Base-by-base conservation (phyloP, 2,797 vertebrate genomes). In the Diceros bicornis region DNA sequence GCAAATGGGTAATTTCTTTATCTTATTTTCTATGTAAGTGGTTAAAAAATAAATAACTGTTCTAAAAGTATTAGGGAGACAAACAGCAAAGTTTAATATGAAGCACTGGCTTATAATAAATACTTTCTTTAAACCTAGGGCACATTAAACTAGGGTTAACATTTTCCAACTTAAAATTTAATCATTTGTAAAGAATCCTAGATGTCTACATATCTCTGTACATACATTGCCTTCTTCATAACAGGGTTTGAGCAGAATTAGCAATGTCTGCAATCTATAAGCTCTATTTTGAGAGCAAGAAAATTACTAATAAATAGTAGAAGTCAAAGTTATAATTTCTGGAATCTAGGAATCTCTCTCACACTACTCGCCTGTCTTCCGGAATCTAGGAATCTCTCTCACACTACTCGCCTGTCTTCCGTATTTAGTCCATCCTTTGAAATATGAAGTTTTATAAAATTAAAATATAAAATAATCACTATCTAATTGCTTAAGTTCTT, bases 201-300 rank as follows among this genome's bases (percentile, higher is more conserved):
- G 20, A 18, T 78, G 47, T 52, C 66, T 59, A 8, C 86, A 6
- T 61, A 0, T 87, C 34, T 83, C 34, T 83, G 3, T 68, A 17
- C 17, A 32, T 50, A 29, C 1, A 59, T 55, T 21, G 62, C 10
- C 11, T 90, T 81, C 41, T 93, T 79, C n/a, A 34, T 77, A 50
- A 86, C 86, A 79, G 5, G 0, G 1, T 18, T 95, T 92, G 44
- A 12, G 21, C 72, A 69, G 14, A 97, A 64, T 72, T n/a, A 88
- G 66, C 90, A 79, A 21, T 69, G 44, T 44, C 29, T 91, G 21
- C 1, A 74, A 44, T 66, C 44, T 66, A 62, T 50, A 86, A 91
- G 74, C 20, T 61, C 41, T 71, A 20, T 93, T 97, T 89, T 84
- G 55, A 91, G 96, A 91, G 32, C n/a, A 94, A 87, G 29, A 72